Conservation (phyloP, 2,888 invertebrate species). For the Drosophila barbarae region DNA sequence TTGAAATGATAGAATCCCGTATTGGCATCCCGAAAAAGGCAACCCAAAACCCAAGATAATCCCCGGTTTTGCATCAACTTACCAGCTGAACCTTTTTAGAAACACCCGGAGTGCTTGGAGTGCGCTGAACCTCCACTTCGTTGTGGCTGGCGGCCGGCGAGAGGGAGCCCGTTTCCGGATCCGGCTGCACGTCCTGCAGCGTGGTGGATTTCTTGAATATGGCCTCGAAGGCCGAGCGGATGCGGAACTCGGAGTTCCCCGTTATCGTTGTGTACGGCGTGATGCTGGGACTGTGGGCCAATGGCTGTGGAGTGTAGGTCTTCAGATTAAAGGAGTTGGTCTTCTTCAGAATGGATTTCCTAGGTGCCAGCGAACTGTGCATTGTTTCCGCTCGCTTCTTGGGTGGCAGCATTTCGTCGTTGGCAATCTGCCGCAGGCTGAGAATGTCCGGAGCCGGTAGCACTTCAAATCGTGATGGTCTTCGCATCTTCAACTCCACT, state of each 20-base stretch:
- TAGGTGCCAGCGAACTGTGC: conserved; percentile 81
- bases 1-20: conserved; percentile 37
- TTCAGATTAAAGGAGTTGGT: conserved; percentile 92
- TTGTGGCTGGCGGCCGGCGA: conserved; percentile 77
- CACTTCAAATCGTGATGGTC: conserved; percentile 89
- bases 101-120: conserved; percentile 84
- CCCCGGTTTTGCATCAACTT: conserved; percentile 63
- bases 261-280: conserved; percentile 91
- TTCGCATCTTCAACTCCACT: conserved; percentile 81
- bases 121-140: conserved; percentile 75
- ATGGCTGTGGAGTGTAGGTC: conserved; percentile 82
- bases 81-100: conserved; percentile 95
- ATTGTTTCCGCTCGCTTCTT: conserved; percentile 78
- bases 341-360: conserved; percentile 95
- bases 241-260: conserved; percentile 91
- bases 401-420: conserved; percentile 79
- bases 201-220: conserved; percentile 93
- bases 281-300: conserved; percentile 82
- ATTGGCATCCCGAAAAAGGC: not conserved
- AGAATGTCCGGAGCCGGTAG: conserved; percentile 90
- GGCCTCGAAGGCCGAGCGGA: conserved; percentile 93
- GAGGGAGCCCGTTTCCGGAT: conserved; percentile 82
- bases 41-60: not conserved
- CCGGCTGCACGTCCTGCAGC: conserved; percentile 89
- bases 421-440: conserved; percentile 81